Conservation (phyloP, 1,140 invertebrate genomes). For the Psix sp. region DNA sequence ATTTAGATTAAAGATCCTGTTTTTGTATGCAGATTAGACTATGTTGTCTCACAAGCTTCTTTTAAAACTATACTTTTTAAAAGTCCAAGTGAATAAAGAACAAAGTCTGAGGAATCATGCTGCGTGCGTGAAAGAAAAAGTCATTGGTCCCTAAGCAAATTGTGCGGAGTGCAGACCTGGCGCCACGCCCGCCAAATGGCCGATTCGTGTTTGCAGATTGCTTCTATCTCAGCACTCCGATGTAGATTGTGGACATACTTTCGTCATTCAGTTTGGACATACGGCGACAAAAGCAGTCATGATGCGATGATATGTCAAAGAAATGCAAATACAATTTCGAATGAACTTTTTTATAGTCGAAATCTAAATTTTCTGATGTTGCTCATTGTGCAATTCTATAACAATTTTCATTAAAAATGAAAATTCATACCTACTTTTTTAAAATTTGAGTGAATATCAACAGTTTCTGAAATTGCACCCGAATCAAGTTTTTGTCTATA, state of each 20-base stretch:
- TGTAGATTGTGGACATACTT: constrained; percentile 69
- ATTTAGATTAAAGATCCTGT: too few species aligned
- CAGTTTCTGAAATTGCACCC: neutral
- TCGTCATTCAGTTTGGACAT: constrained; percentile 68
- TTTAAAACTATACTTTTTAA: constrained; percentile 48
- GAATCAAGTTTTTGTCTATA: constrained; percentile 32
- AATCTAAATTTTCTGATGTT: too few species aligned
- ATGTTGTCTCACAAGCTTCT: constrained; percentile 15
- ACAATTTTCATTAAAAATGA: too few species aligned
- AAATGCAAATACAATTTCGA: constrained; percentile 25
- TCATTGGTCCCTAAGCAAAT: constrained; percentile 65
- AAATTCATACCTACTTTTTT: neutral
- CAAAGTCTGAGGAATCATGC: constrained; percentile 41
- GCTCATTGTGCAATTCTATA: too few species aligned
- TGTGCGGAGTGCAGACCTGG: constrained; percentile 65
- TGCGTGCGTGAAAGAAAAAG: constrained; percentile 53
- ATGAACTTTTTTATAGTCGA: too few species aligned
- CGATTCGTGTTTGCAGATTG: constrained; percentile 77
- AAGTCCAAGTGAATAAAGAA: constrained; percentile 49
- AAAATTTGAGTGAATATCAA: neutral
- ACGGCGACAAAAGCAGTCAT: constrained; percentile 18
- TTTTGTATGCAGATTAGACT: constrained; percentile 16
- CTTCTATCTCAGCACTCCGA: constrained; percentile 75
- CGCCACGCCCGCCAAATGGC: constrained; percentile 74
- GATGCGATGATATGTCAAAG: constrained; percentile 9